Evolutionary conservation across 2,888 invertebrate species (phyloP).

Genomic region (Chesias legatella): DNA sequence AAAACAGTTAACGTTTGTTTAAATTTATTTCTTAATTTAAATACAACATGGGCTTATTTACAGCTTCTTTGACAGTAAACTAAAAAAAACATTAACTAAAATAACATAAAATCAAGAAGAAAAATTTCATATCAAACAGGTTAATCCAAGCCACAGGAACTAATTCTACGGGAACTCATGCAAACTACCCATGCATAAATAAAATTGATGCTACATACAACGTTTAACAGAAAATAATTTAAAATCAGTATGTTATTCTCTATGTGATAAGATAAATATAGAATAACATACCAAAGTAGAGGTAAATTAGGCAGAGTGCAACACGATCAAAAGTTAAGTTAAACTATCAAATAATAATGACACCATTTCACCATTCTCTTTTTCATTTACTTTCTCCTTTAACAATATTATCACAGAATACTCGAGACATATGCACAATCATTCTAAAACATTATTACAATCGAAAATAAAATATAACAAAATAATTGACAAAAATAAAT

Average conservation of each 20-base stretch:
- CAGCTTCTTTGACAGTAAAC: slow-evolving; percentile 52
- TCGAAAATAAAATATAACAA: too few relatives aligned
- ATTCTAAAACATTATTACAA: background rate
- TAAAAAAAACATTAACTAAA: slow-evolving; percentile 24
- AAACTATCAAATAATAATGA: background rate
- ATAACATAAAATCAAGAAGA: slow-evolving; percentile 27
- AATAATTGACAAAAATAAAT: too few relatives aligned
- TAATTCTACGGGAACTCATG: slow-evolving; percentile 46
- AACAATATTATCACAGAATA: too few relatives aligned
- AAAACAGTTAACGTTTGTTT: slow-evolving; percentile 60
- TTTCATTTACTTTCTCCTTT: background rate
- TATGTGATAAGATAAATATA: slow-evolving; percentile 22
- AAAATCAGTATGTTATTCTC: slow-evolving; percentile 44
- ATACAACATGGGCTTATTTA: slow-evolving; percentile 62
- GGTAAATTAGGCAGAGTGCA: slow-evolving; percentile 24
- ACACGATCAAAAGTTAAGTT: slow-evolving; percentile 19
- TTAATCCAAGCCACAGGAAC: slow-evolving; percentile 33
- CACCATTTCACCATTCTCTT: too few relatives aligned
- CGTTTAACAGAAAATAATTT: slow-evolving; percentile 53
- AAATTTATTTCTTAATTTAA: slow-evolving; percentile 61
- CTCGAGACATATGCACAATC: background rate
- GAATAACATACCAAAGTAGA: slow-evolving; percentile 41
- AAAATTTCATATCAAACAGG: slow-evolving; percentile 27
- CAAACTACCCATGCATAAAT: slow-evolving; percentile 59
- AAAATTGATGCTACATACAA: slow-evolving; percentile 39